Base-by-base conservation (phyloP, 2,113 vertebrate genomes). In the Carassius gibelio region DNA sequence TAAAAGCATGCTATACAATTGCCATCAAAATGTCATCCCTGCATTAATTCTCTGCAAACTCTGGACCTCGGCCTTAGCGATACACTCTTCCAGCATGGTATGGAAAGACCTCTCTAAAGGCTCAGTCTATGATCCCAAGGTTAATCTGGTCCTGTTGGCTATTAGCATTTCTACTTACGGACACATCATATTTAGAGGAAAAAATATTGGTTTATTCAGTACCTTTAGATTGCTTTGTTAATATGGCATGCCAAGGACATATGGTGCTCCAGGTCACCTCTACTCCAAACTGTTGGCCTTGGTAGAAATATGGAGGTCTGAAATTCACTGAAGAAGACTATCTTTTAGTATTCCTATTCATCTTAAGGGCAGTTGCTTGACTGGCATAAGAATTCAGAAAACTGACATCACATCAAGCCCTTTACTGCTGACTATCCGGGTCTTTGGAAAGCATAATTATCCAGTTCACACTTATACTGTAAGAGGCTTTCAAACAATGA, bases 21-120 rank as follows among this genome's bases (percentile, higher is more conserved):
- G 88, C 93, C 91, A 92, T 90, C 66, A 75, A 93, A 93, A 93
- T 94, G 91, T 92, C 92, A 95, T 92, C 91, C 87, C 90, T 48
- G 72, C 90, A 91, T 91, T 91, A 91, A 93, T 92, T 89, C 84
- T 91, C 83, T 86, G 81, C 59, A 87, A 81, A 87, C 69, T 77
- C 71, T 88, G n/a, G 42, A 85, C 66, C 86, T 38, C 52, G 17
- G 81, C 84, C 88, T 82, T 82, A 86, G 64, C 42, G 64, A 87
- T 81, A 79, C 52, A 84, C 84, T 79, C 21, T 78, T 88, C 74
- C 66, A 87, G 34, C 9, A 66, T 62, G n/a, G 61, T 84, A 72
- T 84, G 66, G 66, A 84, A 84, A 84, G 86, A 74, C 55, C 38
- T 75, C 62, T 83, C 82, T 86, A 83, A 61, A 38, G 48, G 17